phyloP scores from a whole-genome alignment of 1,140 invertebrate species.

The Chelonus insularis region DNA sequence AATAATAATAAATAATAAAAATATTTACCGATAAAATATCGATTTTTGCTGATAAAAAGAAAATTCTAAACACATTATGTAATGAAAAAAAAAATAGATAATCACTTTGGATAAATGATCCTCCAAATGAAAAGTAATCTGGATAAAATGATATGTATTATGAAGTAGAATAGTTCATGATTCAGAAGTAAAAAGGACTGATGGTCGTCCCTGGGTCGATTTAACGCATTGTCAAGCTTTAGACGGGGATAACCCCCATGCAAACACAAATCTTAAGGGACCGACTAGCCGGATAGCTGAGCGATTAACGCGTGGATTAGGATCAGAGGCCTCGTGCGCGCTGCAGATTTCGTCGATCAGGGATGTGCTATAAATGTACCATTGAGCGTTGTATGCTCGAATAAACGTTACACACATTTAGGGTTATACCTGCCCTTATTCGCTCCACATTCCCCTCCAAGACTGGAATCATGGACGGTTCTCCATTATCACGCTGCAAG shows the following conservation, averaged over 20 bases:
- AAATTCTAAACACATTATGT: too few relatives aligned
- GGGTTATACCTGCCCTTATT: slow-evolving; percentile 27
- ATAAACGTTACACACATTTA: neutral
- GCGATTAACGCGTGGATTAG: slow-evolving; percentile 55
- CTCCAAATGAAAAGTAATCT: neutral
- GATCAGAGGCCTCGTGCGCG: slow-evolving; percentile 39
- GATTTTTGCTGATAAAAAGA: too few relatives aligned
- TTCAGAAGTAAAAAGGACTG: neutral
- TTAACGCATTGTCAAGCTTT: slow-evolving; percentile 11
- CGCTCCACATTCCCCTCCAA: slow-evolving; percentile 19
- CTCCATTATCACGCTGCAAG: slow-evolving; percentile 30
- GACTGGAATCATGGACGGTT: neutral
- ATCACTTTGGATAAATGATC: neutral
- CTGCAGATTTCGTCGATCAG: slow-evolving; percentile 5
- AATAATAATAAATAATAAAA: too few relatives aligned
- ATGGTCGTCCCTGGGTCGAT: neutral
- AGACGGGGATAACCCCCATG: neutral
- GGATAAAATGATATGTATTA: neutral
- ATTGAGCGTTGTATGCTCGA: neutral
- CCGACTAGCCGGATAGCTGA: slow-evolving; percentile 39
- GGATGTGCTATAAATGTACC: slow-evolving; percentile 1
- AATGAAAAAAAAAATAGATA: too few relatives aligned
- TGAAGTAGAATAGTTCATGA: neutral
- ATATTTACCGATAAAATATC: too few relatives aligned
- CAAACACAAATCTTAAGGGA: slow-evolving; percentile 14